phyloP scores from a whole-genome alignment of 2,888 invertebrate genomes.

The Dione juno region DNA sequence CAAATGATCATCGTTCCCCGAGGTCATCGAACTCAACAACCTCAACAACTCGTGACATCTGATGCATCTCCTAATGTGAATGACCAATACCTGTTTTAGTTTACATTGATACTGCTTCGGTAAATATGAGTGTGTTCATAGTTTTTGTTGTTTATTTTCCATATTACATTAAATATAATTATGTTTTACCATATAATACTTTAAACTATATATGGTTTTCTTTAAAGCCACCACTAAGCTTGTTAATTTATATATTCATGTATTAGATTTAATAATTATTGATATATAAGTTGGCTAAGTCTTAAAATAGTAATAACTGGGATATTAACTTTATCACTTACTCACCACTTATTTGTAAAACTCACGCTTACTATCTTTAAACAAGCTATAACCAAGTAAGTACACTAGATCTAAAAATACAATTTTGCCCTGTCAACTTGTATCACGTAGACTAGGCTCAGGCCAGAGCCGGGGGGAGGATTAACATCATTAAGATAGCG shows the following conservation, averaged over 20 bases:
- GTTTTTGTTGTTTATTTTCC: background rate
- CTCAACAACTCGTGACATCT: conserved; percentile 33
- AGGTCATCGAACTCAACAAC: conserved; percentile 27
- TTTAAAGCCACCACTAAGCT: too few relatives aligned
- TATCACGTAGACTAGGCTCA: background rate
- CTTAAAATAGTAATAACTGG: too few relatives aligned
- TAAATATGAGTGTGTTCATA: background rate
- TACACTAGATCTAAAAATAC: conserved; percentile 1
- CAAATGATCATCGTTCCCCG: conserved; percentile 13
- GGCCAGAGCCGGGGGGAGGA: background rate
- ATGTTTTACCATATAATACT: too few relatives aligned
- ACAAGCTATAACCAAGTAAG: background rate
- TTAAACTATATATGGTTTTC: too few relatives aligned
- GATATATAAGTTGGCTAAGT: too few relatives aligned
- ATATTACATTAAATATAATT: too few relatives aligned
- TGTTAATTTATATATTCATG: too few relatives aligned
- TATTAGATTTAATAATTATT: too few relatives aligned
- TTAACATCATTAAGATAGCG: conserved; percentile 12
- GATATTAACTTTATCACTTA: too few relatives aligned
- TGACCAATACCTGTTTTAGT: conserved; percentile 29
- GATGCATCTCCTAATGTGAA: conserved; percentile 35
- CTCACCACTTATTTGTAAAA: too few relatives aligned
- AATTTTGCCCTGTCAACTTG: background rate
- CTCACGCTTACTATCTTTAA: background rate
- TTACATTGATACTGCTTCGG: conserved; percentile 8